Conservation (phyloP, 2,797 vertebrate species). For the Sebastes miniatus region DNA sequence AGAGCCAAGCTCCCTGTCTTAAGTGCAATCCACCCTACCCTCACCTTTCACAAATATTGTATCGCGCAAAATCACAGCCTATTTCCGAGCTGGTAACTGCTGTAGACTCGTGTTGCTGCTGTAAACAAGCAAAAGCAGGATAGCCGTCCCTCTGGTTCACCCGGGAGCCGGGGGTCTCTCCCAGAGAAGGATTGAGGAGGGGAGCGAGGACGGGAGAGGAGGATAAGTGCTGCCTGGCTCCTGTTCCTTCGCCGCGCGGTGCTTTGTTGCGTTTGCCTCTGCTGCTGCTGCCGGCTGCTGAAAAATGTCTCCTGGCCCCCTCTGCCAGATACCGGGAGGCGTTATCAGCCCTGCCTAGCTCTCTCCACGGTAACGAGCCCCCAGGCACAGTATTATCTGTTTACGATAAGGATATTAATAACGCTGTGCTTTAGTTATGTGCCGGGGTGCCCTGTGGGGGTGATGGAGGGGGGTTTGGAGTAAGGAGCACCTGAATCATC, state of each 20-base stretch:
- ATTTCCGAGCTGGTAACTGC: constrained; percentile 9
- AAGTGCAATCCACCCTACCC: constrained; percentile 24
- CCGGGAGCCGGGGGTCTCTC: constrained; percentile 46
- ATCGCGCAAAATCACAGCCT: constrained; percentile 40
- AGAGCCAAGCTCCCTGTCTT: constrained; percentile 57
- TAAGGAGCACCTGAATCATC: constrained; percentile 64
- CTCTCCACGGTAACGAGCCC: constrained; percentile 74
- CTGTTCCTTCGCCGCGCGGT: background rate
- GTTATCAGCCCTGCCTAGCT: constrained; percentile 70
- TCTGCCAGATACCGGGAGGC: constrained; percentile 62
- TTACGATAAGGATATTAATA: constrained; percentile 84
- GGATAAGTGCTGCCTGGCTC: constrained; percentile 54
- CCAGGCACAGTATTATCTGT: constrained; percentile 78
- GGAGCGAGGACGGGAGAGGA: constrained; percentile 1
- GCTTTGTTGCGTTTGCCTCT: constrained; percentile 40
- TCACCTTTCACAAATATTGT: constrained; percentile 59
- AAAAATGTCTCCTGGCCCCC: constrained; percentile 69
- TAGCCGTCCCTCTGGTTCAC: constrained; percentile 45
- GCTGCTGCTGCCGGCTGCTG: constrained; percentile 43
- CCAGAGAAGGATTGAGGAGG: constrained; percentile 44
- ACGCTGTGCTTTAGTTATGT: constrained; percentile 75
- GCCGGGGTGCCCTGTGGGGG: constrained; percentile 48
- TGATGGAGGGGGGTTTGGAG: constrained; percentile 4
- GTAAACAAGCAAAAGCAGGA: constrained; percentile 51
- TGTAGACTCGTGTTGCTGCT: constrained; percentile 25